phyloP scores from a whole-genome alignment of 2,797 vertebrate genomes.

The Xiphorhynchus erythropygius region DNA sequence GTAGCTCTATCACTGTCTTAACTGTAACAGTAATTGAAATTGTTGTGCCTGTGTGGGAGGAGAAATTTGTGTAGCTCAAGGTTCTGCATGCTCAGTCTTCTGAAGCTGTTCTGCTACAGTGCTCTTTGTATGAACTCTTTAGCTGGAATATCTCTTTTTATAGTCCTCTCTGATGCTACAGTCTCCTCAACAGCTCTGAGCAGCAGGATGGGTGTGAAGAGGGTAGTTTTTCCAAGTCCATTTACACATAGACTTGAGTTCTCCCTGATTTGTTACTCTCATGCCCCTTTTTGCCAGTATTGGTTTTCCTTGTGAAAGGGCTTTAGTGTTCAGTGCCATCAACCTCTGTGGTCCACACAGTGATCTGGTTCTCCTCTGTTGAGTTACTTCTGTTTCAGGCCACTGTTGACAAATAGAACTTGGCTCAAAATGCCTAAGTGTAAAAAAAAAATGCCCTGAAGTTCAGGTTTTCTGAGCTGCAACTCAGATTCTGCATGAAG shows the following conservation, averaged over 20 bases:
- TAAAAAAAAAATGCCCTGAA: neutral
- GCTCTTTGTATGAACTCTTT: neutral
- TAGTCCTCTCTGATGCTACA: neutral
- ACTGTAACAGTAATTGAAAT: neutral
- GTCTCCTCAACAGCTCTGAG: neutral
- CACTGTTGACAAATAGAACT: neutral
- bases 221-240: neutral
- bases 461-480: neutral
- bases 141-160: neutral
- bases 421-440: neutral
- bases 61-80: neutral
- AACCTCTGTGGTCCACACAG: too few species aligned
- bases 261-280: fast-evolving
- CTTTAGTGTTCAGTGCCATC: neutral
- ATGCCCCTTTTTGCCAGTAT: neutral
- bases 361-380: neutral
- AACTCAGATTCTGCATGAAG: neutral
- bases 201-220: neutral
- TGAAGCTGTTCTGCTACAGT: neutral
- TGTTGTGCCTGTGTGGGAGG: neutral
- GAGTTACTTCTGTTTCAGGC: neutral
- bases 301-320: neutral
- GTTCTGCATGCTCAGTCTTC: neutral
- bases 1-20: neutral
- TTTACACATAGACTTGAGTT: neutral